Base-by-base conservation (phyloP, 2,113 vertebrate species). In the Apaloderma vittatum region DNA sequence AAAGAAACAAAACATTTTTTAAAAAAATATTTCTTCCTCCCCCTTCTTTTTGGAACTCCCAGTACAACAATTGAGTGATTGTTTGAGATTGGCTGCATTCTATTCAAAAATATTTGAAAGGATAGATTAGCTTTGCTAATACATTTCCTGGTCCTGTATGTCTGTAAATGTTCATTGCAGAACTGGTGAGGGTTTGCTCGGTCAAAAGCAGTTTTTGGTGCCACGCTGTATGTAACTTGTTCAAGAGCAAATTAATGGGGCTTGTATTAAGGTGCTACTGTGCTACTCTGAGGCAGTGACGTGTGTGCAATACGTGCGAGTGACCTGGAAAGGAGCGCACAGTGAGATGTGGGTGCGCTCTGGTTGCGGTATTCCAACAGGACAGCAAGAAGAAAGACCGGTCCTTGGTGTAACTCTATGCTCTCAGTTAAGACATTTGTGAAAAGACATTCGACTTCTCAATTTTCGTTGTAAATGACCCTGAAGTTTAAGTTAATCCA, bases 401-500 rank as follows among this genome's bases (percentile, higher is more conserved):
- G 59, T 24, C 2, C 73, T 43, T 52, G 72, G 36, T 61, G 94
- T 66, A n/a, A 13, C 30, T 59, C 1, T 45, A 8, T 40, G 40
- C 74, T 83, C 63, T 71, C 46, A 2, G 40, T 77, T 86, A 16
- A 86, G 90, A 71, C 37, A 4, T 63, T 79, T 61, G 66, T 59
- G 5, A 48, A 84, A 62, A 61, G 26, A 23, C 87, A 29, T 15
- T 11, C 71, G 4, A 0, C 18, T 37, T 82, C 55, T 86, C 24
- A 8, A 0, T 88, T 95, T 92, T 40, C 85, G 52, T 90, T 93
- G 32, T 68, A 85, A 94, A 34, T 58, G 55, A 58, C 87, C 93
- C 78, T 51, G 37, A 86, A 34, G 32, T 94, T 93, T 75, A 45
- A 80, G 83, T 97, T 95, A 87, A 96, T 93, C 94, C 94, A 95